Evolutionary conservation across 2,113 vertebrate genomes (phyloP), one percentile per base, ranked within the genome.

Genomic region (Apaloderma vittatum): DNA sequence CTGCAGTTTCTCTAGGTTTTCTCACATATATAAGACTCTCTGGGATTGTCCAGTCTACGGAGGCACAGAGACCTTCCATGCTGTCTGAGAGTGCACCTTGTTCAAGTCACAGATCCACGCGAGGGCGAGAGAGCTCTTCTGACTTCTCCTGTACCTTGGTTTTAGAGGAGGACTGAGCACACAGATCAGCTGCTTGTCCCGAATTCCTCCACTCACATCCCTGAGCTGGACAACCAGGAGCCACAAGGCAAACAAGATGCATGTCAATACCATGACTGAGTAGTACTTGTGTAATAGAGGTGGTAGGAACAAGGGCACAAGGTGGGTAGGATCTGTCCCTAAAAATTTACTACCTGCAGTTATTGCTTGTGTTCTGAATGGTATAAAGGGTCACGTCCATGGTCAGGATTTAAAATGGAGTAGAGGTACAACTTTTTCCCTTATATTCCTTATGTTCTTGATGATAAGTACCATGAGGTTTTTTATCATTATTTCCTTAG

Each of bases 391-490:
- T 34, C 48, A 13, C 9, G 12, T 55, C 16, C 27, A 12, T 18
- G 27, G 11, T 29, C 43, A 83, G 43, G 48, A 34, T 18, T 78
- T 36, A 46, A 66, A 67, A 2, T 68, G 14, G 15, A 66, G 51
- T 13, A 57, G 16, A 90, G 13, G 6, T 62, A 45, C 21, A 70
- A 27, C 12, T n/a, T 95, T 51, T 90, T 46, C 30, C 27, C 7
- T 49, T 68, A 9, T 24, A 4, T 49, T 86, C 14, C 49, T 81
- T 51, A 9, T 15, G 4, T 62, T 26, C 8, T 63, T 73, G 17
- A 19, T 40, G 30, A 67, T 43, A 3, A 51, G 2, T 46, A 78
- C 9, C 1, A 0, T 40, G 20, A 0, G 34, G 19, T 8, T 8
- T 20, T 79, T 67, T 8, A 17, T 55, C 10, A 63, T 43, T 0